Base-by-base conservation (phyloP, 2,113 vertebrate genomes). In the Cephalopholis sonnerati region DNA sequence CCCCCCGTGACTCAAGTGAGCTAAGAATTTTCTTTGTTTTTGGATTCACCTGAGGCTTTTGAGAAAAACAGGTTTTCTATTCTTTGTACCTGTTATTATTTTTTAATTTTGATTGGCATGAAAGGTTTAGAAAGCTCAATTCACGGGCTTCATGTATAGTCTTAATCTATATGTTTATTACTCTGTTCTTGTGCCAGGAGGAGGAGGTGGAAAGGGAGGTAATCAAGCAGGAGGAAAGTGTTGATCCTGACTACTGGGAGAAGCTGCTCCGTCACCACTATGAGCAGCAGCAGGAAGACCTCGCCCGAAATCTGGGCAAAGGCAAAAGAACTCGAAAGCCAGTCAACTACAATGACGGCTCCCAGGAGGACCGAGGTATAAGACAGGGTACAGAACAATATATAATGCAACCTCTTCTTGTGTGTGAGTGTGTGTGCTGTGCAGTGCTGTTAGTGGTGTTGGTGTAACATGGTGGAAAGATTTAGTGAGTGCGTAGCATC, bases 231-330 rank as follows among this genome's bases (percentile, higher is more conserved):
- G 98, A 99, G 81, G 98, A 99, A 87, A 99, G 97, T 0, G 98
- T 99, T 72, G 98, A 99, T 91, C 98, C 98, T 0, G 98, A 99
- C 92, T 99, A 99, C 93, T 99, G 98, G 98, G 98, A 99, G 95
- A 99, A 99, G 90, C 95, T 99, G 86, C 96, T 99, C 58, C 96
- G 98, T 32, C 98, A 99, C 90, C 98, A 99, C 94, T 99, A 99
- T 1, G 98, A 99, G 93, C 98, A 99, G 93, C 98, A 99, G 69
- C 98, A 99, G 83, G 98, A 99, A 85, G 98, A 99, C 90, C 94
- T 99, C 29, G 98, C 98, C 81, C 96, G 98, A 74, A 99, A 99
- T 86, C 91, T 99, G 94, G 98, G 98, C 93, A 99, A 99, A 95
- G 98, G 98, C 92, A 99, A 99, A 93, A 94, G 98, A 87, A 98